Evolutionary conservation across 2,113 vertebrate genomes (phyloP), one percentile per base, ranked within the genome.

Genomic region (Ciconia boyciana): DNA sequence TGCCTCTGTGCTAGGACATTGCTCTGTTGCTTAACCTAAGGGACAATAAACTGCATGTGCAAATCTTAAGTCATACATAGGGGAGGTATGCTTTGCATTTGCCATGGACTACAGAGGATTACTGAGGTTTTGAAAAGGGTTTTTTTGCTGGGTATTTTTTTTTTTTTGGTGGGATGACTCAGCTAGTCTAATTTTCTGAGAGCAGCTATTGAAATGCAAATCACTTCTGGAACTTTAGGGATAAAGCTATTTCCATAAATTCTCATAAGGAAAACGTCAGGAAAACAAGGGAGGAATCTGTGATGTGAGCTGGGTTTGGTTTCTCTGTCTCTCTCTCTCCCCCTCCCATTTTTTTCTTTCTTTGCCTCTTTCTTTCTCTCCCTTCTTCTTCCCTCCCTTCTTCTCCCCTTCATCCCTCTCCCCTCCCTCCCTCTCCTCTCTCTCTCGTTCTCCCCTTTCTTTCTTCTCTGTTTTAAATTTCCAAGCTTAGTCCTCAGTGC

Each of bases 231-330:
- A 49, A 54, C 28, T 51, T 55, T 18, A 65, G 16, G 22, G 29
- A 60, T 77, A 69, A 74, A 89, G 10, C 29, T 71, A 44, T 92
- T 96, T 91, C 48, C 62, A 90, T 48, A n/a, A 70, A 52, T 62
- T 62, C 46, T 83, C 43, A 60, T 9, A 58, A 62, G 6, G 22
- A 65, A 77, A 44, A 61, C 11, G 34, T 72, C 16, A 41, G 52
- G 19, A 39, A 64, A 76, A 72, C 25, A 52, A 60, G 8, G 15
- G 34, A 51, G 0, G 2, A 3, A 64, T 15, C 55, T 81, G 39
- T 46, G 13, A 58, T 62, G 10, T 51, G 21, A 75, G 3, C 6
- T 51, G 13, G 10, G 20, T 57, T 49, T 87, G 8, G 1, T 5
- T 34, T 44, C 58, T 60, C 11, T 41, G 0, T 19, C 21, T 60